These are phyloP conservation scores for Oryzias curvinotus DNA, from an alignment of 2,113 vertebrate species.

Conservation along the genomic window DNA sequence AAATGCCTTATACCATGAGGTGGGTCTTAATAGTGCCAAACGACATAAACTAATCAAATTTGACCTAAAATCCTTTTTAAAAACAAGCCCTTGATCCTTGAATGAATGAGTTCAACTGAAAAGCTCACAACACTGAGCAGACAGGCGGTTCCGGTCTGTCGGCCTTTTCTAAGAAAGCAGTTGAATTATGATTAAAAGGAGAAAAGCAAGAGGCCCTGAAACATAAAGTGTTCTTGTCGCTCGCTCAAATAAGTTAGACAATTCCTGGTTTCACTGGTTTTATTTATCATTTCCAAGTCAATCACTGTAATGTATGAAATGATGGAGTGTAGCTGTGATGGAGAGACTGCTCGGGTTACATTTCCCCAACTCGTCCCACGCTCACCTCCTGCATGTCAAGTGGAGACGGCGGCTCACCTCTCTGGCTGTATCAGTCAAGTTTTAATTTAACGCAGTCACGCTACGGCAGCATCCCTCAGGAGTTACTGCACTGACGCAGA, in stretches of 20 bases:
- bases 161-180: too few relatives aligned
- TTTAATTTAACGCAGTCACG: conserved; percentile 60
- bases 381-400: conserved; percentile 52
- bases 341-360: conserved; percentile 39
- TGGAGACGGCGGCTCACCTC: conserved; percentile 34
- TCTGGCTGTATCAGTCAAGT: conserved; percentile 9
- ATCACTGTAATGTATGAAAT: conserved; percentile 55
- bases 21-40: too few relatives aligned
- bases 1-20: too few relatives aligned
- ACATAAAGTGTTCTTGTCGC: conserved; percentile 9
- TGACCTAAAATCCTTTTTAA: too few relatives aligned
- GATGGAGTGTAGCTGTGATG: conserved; percentile 55
- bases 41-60: too few relatives aligned
- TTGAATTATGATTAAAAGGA: not conserved
- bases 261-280: conserved; percentile 26
- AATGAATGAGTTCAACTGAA: too few relatives aligned
- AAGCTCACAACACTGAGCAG: too few relatives aligned
- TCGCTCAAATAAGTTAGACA: conserved; percentile 38
- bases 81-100: too few relatives aligned
- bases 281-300: conserved; percentile 39
- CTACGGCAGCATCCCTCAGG: conserved; percentile 28
- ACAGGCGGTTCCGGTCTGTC: too few relatives aligned
- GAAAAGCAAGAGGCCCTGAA: conserved; percentile 35
- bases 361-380: conserved; percentile 59
- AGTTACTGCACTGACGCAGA: conserved; percentile 16